Evolutionary conservation across 2,888 invertebrate genomes (phyloP).

Genomic region (Alcis repandata): DNA sequence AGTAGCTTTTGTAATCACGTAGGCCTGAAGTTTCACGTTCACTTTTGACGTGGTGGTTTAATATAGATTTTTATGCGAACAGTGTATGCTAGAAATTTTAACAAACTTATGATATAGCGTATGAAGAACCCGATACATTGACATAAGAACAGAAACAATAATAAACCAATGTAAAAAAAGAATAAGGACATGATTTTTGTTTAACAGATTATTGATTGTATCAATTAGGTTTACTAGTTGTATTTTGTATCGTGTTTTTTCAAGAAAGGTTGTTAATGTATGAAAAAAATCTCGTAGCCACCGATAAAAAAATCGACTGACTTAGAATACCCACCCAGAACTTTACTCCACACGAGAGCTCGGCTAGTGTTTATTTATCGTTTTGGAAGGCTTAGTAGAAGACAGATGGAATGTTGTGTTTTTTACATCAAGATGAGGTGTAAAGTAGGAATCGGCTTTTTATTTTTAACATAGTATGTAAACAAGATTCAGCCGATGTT

Average conservation of each 20-base stretch:
- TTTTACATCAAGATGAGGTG: slow-evolving; percentile 77
- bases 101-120: too few relatives aligned
- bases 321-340: slow-evolving; percentile 60
- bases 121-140: too few relatives aligned
- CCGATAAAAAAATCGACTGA: slow-evolving; percentile 52
- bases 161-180: background rate
- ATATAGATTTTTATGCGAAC: too few relatives aligned
- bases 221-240: background rate
- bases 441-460: slow-evolving; percentile 75
- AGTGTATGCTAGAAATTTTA: too few relatives aligned
- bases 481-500: slow-evolving; percentile 61
- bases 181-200: background rate
- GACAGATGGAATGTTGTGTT: slow-evolving; percentile 84
- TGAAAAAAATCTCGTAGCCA: background rate
- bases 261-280: background rate
- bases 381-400: slow-evolving; percentile 82
- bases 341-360: slow-evolving; percentile 72
- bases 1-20: too few relatives aligned
- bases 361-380: slow-evolving; percentile 85
- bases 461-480: slow-evolving; percentile 68
- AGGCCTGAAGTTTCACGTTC: too few relatives aligned
- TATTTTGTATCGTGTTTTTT: background rate
- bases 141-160: too few relatives aligned
- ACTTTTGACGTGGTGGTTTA: too few relatives aligned
- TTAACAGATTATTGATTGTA: background rate